phyloP scores from a whole-genome alignment of 2,888 invertebrate genomes.

The Atherix ibis region DNA sequence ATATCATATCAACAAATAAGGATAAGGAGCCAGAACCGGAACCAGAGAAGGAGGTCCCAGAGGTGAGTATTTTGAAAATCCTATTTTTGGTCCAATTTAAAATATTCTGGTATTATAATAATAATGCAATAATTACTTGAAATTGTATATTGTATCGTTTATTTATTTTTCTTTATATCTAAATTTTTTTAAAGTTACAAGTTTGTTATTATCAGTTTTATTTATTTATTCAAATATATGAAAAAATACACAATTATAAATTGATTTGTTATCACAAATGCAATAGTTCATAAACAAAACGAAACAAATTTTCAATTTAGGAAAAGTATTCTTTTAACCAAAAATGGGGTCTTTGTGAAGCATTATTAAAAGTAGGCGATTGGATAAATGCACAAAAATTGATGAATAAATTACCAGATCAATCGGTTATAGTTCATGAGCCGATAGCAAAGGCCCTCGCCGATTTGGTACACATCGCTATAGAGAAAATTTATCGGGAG shows the following conservation, averaged over 20 bases:
- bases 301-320: too few species aligned
- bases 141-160: too few species aligned
- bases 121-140: too few species aligned
- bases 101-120: too few species aligned
- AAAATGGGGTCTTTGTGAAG: slow-evolving; percentile 84
- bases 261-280: too few species aligned
- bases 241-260: too few species aligned
- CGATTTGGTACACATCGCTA: slow-evolving; percentile 60
- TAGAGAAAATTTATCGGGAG: slow-evolving; percentile 76
- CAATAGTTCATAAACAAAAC: too few species aligned
- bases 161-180: too few species aligned
- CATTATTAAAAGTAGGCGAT: slow-evolving; percentile 71
- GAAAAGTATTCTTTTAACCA: slow-evolving; percentile 51
- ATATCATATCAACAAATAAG: slow-evolving; percentile 64
- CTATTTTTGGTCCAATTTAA: too few species aligned
- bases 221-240: too few species aligned
- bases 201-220: neutral
- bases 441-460: slow-evolving; percentile 67
- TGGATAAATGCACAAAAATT: slow-evolving; percentile 76
- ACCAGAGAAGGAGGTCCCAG: slow-evolving; percentile 49
- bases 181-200: too few species aligned
- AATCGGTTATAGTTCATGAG: slow-evolving; percentile 59
- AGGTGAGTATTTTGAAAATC: slow-evolving; percentile 34
- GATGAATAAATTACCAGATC: slow-evolving; percentile 67
- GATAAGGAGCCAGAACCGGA: slow-evolving; percentile 59